Conservation (phyloP, 2,113 vertebrate species). For the Lamprologus sp. region DNA sequence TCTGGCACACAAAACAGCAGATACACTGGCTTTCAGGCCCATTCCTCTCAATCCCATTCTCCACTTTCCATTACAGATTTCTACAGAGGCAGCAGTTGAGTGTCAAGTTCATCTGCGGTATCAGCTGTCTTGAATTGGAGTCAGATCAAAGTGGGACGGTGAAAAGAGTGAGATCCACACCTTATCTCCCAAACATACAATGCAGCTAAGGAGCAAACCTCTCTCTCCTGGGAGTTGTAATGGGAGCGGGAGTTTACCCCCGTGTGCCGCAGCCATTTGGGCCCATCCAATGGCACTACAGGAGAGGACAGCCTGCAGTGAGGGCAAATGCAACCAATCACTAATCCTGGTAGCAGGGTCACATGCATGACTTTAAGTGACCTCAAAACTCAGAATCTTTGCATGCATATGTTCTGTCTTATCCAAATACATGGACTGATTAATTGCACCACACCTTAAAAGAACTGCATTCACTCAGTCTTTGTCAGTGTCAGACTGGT, state of each 20-base stretch:
- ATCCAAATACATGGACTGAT: background rate
- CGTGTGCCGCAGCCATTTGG: slow-evolving; percentile 30
- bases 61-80: slow-evolving; percentile 43
- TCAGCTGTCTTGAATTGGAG: slow-evolving; percentile 58
- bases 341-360: background rate
- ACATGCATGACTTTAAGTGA: background rate
- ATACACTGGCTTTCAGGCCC: slow-evolving; percentile 29
- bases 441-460: background rate
- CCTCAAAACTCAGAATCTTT: background rate
- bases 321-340: background rate
- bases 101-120: slow-evolving; percentile 57
- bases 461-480: background rate
- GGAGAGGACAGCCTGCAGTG: background rate
- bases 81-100: slow-evolving; percentile 26
- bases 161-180: slow-evolving; percentile 65
- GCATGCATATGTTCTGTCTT: background rate
- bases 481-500: background rate
- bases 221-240: slow-evolving; percentile 53
- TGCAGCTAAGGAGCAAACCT: slow-evolving; percentile 39
- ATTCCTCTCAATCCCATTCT: slow-evolving; percentile 29
- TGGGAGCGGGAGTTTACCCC: slow-evolving; percentile 49
- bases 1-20: slow-evolving; percentile 46
- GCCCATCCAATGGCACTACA: background rate
- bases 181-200: slow-evolving; percentile 48
- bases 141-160: slow-evolving; percentile 64